Evolutionary conservation across 2,888 invertebrate genomes (phyloP).

Genomic region (Sepioteuthis lessoniana): DNA sequence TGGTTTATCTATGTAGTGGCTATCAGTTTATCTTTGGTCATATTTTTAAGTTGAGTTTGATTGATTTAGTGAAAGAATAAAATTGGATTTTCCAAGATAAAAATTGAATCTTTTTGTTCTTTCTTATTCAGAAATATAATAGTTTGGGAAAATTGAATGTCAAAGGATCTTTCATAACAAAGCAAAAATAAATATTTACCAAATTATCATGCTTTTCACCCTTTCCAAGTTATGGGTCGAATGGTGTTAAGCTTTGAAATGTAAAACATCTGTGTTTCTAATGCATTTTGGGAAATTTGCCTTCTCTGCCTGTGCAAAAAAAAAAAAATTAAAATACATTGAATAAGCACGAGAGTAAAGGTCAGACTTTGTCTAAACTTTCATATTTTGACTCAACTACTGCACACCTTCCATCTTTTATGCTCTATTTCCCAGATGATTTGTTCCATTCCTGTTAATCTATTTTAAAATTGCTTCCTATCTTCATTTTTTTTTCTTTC

Average conservation of each 20-base stretch:
- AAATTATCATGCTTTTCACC: not conserved
- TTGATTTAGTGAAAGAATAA: not conserved
- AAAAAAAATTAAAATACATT: not conserved
- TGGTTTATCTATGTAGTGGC: not conserved
- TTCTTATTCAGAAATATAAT: not conserved
- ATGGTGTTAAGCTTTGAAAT: not conserved
- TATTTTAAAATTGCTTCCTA: not conserved
- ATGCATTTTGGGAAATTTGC: conserved; percentile 10
- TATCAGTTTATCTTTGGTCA: not conserved
- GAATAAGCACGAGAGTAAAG: not conserved
- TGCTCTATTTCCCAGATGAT: conserved; percentile 12
- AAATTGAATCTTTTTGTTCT: not conserved
- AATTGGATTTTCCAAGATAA: not conserved
- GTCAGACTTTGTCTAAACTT: conserved; percentile 20
- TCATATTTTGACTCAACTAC: not conserved
- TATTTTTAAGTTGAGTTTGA: not conserved
- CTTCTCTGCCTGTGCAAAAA: not conserved
- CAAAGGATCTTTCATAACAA: not conserved
- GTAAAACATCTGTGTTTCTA: not conserved
- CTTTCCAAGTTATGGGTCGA: not conserved
- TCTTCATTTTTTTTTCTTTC: not conserved
- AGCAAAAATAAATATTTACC: not conserved
- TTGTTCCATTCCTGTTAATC: not conserved
- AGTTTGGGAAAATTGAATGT: not conserved
- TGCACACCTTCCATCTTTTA: not conserved